Evolutionary conservation across 2,797 vertebrate genomes (phyloP), one percentile per base, ranked within the genome.

Genomic region (Enteromius argenteus): DNA sequence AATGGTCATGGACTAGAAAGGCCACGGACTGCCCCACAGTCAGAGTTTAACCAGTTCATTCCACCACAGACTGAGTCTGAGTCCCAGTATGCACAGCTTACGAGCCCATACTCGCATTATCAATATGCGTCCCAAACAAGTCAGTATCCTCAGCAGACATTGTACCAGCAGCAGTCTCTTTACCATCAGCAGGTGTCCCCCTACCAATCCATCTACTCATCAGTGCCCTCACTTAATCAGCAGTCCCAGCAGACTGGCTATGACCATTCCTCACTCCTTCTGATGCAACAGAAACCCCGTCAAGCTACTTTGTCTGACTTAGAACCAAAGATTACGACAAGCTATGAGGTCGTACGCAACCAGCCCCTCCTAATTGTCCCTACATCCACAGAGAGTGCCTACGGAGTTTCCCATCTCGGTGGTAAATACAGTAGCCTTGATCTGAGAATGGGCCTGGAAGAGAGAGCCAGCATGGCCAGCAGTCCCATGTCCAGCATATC

Each of bases 401-500:
- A 97, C 3, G 94, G 96, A 5, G 96, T 97, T 80, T 95, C 97
- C 87, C 97, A 98, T 66, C 94, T 98, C 7, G 94, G 97, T 58
- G 95, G 96, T 87, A 99, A 99, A 90, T 99, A 99, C 78, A 94
- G 94, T 88, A 99, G 90, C 87, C 94, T 99, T 89, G 98, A 99
- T 84, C 94, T 99, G 87, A 96, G 98, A 83, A 94, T 99, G 82
- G 98, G 97, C 13, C 89, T 99, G 89, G 97, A 99, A 1, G 98
- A 99, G 89, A 96, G 98, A 89, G 94, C 93, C 72, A 98, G 97
- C 90, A 97, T 99, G 93, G 97, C 97, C 3, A 97, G 97, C 86
- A 99, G 98, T 89, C 98, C 98, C 39, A 98, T 99, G 95, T 99
- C 98, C 62, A 99, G 97, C 90, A 97, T 99, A 92, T 99, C 98